phyloP scores from a whole-genome alignment of 1,140 invertebrate genomes.

The Nymphalis io region DNA sequence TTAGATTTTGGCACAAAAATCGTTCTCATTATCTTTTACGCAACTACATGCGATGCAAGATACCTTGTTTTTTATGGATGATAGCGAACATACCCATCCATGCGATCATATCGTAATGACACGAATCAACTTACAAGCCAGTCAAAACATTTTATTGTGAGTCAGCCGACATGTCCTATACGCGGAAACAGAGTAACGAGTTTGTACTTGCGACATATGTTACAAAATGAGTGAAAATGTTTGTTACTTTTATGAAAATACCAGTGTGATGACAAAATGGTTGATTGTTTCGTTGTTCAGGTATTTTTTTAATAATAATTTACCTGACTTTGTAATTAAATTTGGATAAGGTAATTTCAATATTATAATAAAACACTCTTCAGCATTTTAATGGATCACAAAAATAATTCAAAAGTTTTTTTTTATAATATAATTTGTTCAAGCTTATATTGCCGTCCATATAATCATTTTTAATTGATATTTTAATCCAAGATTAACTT shows the following conservation, averaged over 20 bases:
- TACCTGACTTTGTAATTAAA: background rate
- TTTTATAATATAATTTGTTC: too few species aligned
- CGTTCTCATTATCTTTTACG: constrained; percentile 43
- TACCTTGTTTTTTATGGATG: constrained; percentile 53
- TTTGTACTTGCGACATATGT: background rate
- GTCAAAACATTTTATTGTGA: constrained; percentile 58
- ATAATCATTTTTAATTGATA: too few species aligned
- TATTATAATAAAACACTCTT: too few species aligned
- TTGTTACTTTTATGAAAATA: background rate
- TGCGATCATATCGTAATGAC: constrained; percentile 54
- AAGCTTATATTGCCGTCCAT: too few species aligned
- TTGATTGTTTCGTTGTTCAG: constrained; percentile 46
- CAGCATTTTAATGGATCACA: too few species aligned
- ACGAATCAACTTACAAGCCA: constrained; percentile 53
- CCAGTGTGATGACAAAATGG: constrained; percentile 32
- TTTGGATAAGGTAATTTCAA: background rate
- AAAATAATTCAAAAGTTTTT: too few species aligned
- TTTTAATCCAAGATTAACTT: too few species aligned
- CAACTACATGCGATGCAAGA: constrained; percentile 50
- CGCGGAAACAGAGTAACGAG: constrained; percentile 36
- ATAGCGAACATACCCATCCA: constrained; percentile 51
- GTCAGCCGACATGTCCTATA: constrained; percentile 45
- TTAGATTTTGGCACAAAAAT: constrained; percentile 41
- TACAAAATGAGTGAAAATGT: background rate
- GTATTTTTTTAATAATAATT: constrained; percentile 31